Evolutionary conservation across 2,888 invertebrate species (phyloP).

Genomic region (Cremastinae sp.): DNA sequence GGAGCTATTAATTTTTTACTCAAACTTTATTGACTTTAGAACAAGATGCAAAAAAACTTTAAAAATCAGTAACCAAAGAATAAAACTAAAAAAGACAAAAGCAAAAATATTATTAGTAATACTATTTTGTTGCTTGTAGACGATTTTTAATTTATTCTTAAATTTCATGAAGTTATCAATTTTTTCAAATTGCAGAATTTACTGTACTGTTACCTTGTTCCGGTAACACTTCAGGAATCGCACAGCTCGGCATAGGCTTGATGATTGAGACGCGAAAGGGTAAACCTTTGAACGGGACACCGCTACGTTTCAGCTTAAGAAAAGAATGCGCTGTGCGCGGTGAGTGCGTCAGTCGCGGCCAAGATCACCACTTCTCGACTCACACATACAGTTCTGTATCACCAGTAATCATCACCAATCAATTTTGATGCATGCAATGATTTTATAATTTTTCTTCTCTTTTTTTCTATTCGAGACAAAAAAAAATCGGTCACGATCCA

Average conservation of each 20-base stretch:
- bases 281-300: constrained; percentile 91
- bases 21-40: no score
- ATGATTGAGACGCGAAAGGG: constrained; percentile 91
- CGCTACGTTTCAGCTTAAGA: constrained; percentile 91
- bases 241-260: constrained; percentile 92
- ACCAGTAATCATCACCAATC: constrained; percentile 74
- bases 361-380: constrained; percentile 77
- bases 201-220: constrained; percentile 93
- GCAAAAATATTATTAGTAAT: no score
- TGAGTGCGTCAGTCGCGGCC: constrained; percentile 83
- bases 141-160: neutral
- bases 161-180: neutral
- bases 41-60: no score
- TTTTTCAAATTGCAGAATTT: constrained; percentile 84
- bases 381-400: constrained; percentile 79
- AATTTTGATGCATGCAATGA: constrained; percentile 71
- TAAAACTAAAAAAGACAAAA: no score
- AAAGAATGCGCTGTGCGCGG: constrained; percentile 97
- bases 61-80: no score
- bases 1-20: no score
- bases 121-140: no score
- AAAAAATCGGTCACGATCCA: neutral
- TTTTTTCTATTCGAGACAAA: constrained; percentile 2
- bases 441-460: constrained; percentile 28
- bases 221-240: constrained; percentile 93